These are phyloP conservation scores for Eupristina koningsbergeri DNA, from an alignment of 1,140 invertebrate genomes.

Conservation along the genomic window DNA sequence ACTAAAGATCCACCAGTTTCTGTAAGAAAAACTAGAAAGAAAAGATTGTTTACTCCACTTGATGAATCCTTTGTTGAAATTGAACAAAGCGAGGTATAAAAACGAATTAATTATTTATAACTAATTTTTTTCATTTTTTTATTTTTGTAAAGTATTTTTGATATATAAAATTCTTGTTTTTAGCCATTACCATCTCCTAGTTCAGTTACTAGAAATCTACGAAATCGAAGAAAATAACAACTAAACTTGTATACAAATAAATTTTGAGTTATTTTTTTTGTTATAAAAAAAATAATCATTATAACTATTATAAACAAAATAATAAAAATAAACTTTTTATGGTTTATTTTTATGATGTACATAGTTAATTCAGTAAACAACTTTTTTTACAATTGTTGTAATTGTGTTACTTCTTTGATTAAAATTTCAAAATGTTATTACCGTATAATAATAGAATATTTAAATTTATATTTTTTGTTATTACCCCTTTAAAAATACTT, in stretches of 20 bases:
- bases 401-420: conserved; percentile 29
- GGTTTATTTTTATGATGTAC: conserved; percentile 32
- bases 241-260: conserved; percentile 15
- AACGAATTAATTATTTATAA: neutral
- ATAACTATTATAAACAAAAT: too few relatives aligned
- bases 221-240: conserved; percentile 57
- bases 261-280: neutral
- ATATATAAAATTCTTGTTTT: conserved; percentile 1
- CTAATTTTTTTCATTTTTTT: neutral
- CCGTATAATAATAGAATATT: too few relatives aligned
- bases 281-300: conserved; percentile 1
- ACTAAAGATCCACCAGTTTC: conserved; percentile 36
- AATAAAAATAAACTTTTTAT: too few relatives aligned
- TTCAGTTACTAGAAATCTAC: conserved; percentile 53
- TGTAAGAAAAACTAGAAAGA: conserved; percentile 54
- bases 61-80: conserved; percentile 59
- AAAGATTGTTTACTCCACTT: conserved; percentile 55
- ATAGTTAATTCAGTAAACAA: conserved; percentile 25
- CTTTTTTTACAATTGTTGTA: conserved; percentile 5
- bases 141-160: conserved; percentile 6
- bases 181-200: conserved; percentile 31
- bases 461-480: too few relatives aligned
- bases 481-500: too few relatives aligned
- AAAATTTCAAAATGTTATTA: conserved; percentile 14
- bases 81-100: conserved; percentile 53